Conservation (phyloP, 1,140 invertebrate species). For the Microplitis demolitor region DNA sequence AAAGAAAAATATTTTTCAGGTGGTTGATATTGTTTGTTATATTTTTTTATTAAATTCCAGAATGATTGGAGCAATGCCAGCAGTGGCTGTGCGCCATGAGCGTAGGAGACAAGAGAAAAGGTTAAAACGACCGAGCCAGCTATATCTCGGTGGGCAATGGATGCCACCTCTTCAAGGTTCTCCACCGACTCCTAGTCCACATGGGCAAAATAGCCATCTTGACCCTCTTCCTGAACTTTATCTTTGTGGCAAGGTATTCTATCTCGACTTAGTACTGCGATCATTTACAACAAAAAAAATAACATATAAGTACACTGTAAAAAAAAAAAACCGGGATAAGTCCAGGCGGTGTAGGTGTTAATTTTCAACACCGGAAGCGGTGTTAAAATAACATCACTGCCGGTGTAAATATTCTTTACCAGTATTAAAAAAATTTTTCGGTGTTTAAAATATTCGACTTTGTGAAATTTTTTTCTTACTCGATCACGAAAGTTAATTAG, state of each 20-base stretch:
- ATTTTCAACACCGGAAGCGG: too few relatives aligned
- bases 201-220: slow-evolving; percentile 62
- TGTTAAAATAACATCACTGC: too few relatives aligned
- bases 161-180: slow-evolving; percentile 65
- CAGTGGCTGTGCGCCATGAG: slow-evolving; percentile 82
- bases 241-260: slow-evolving; percentile 71
- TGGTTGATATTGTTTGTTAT: neutral
- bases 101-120: slow-evolving; percentile 75
- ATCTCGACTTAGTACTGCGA: neutral
- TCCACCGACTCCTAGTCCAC: slow-evolving; percentile 64
- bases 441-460: too few relatives aligned
- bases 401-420: too few relatives aligned
- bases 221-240: slow-evolving; percentile 70
- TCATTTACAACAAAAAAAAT: too few relatives aligned
- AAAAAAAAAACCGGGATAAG: too few relatives aligned
- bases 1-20: neutral
- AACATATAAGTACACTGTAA: too few relatives aligned
- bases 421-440: too few relatives aligned
- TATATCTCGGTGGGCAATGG: slow-evolving; percentile 69
- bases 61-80: slow-evolving; percentile 87
- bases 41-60: slow-evolving; percentile 45
- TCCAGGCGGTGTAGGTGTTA: too few relatives aligned
- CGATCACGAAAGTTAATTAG: too few relatives aligned
- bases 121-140: slow-evolving; percentile 70
- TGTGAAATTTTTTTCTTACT: too few relatives aligned